These are phyloP conservation scores for Pseudochaenichthys georgianus DNA, from an alignment of 2,797 vertebrate species.

Conservation along the genomic window DNA sequence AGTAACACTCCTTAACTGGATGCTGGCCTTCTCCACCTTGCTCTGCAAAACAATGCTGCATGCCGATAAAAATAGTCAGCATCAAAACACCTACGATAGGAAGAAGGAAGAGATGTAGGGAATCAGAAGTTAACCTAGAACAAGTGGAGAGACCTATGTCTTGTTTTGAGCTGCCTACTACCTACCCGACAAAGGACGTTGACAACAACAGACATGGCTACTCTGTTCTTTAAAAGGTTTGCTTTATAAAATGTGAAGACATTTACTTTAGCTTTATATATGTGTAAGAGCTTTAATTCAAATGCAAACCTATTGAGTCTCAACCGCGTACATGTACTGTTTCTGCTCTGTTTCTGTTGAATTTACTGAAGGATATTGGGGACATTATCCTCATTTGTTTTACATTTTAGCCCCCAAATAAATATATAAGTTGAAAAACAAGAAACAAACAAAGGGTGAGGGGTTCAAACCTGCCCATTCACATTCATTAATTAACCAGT, in stretches of 20 bases:
- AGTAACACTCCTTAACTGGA: slow-evolving; percentile 72
- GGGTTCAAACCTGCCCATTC: slow-evolving; percentile 5
- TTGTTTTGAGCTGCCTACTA: background rate
- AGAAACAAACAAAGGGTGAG: background rate
- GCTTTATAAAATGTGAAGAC: background rate
- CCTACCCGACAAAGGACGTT: background rate
- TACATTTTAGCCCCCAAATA: no score
- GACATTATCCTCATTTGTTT: background rate
- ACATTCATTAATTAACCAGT: slow-evolving; percentile 24
- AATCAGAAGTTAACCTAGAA: slow-evolving; percentile 11
- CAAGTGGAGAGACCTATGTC: slow-evolving; percentile 2
- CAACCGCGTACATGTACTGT: slow-evolving; percentile 1
- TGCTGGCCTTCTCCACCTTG: slow-evolving; percentile 68
- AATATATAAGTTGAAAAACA: background rate
- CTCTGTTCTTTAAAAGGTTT: slow-evolving; percentile 8
- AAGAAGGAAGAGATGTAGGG: background rate
- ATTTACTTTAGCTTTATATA: background rate
- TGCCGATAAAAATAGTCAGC: slow-evolving; percentile 69
- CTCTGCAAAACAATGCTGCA: slow-evolving; percentile 61
- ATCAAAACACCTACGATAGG: slow-evolving; percentile 62
- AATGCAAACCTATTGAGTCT: background rate
- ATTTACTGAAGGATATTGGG: background rate
- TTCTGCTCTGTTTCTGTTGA: slow-evolving; percentile 9
- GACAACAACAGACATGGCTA: background rate
- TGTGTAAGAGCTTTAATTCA: slow-evolving; percentile 4